Evolutionary conservation across 1,140 invertebrate species (phyloP).

Genomic region (Pseudomyrmex concolor): DNA sequence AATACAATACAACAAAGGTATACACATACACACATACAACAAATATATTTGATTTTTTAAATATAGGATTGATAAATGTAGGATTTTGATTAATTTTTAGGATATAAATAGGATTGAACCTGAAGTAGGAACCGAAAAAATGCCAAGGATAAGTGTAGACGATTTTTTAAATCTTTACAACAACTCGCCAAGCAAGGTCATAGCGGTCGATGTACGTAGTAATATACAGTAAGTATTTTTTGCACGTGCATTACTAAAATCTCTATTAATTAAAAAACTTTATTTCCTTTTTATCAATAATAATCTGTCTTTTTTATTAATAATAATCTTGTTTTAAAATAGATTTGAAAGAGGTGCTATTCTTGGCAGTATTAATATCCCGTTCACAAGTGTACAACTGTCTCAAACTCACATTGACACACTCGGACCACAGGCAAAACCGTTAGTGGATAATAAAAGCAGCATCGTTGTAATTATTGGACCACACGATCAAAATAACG

Average conservation of each 20-base stretch:
- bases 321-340: conserved; percentile 62
- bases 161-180: conserved; percentile 92
- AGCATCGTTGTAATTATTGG: conserved; percentile 92
- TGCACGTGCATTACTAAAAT: not conserved
- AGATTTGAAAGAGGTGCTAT: conserved; percentile 92
- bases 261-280: not conserved
- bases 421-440: conserved; percentile 87
- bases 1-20: conserved; percentile 83
- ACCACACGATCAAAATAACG: conserved; percentile 90
- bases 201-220: conserved; percentile 92
- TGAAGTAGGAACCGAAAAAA: conserved; percentile 81
- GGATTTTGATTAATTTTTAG: conserved; percentile 82
- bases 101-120: conserved; percentile 87
- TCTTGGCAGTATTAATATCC: conserved; percentile 93
- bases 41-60: conserved; percentile 16
- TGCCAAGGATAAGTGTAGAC: conserved; percentile 92
- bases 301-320: conserved; percentile 49
- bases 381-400: conserved; percentile 91
- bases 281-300: not conserved
- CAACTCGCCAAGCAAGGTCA: conserved; percentile 88
- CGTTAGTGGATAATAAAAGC: conserved; percentile 86
- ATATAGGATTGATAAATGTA: conserved; percentile 43
- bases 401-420: conserved; percentile 87
- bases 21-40: conserved; percentile 60
- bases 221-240: conserved; percentile 87